Percentiles rank a stretch among this genome's conserved stretches.
Evolutionary conservation across 1,140 invertebrate species (phyloP).

Genomic region (Gonioctena quinquepunctata): DNA sequence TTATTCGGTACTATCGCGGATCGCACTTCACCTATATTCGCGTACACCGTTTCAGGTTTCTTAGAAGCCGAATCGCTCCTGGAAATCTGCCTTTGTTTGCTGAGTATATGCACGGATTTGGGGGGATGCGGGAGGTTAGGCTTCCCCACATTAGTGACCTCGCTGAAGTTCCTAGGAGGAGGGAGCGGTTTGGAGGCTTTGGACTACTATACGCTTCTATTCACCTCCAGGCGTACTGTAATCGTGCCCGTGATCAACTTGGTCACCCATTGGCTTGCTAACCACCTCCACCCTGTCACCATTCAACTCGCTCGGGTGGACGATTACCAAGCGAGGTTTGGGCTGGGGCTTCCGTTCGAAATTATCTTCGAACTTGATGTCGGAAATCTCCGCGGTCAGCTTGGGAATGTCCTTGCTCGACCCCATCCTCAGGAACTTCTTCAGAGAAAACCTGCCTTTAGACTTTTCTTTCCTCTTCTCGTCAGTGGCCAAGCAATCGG

Average conservation of each 20-base stretch:
- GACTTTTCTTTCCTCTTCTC: constrained; percentile 72
- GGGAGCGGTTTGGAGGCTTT: constrained; percentile 59
- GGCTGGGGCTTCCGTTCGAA: constrained; percentile 42
- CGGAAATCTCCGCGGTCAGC: constrained; percentile 38
- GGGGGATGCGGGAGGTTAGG: constrained; percentile 72
- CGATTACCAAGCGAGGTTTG: constrained; percentile 71
- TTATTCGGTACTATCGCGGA: constrained; percentile 75
- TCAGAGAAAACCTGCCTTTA: constrained; percentile 73
- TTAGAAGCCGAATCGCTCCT: constrained; percentile 38
- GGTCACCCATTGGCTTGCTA: constrained; percentile 52
- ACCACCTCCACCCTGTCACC: constrained; percentile 76
- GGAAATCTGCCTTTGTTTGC: constrained; percentile 62
- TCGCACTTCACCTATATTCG: constrained; percentile 79
- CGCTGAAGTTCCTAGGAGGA: constrained; percentile 62
- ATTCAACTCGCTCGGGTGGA: constrained; percentile 85
- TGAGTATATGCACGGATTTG: constrained; percentile 66
- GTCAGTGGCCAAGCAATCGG: constrained; percentile 67
- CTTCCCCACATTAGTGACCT: constrained; percentile 58
- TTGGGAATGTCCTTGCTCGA: constrained; percentile 69
- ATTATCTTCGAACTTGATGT: constrained; percentile 62
- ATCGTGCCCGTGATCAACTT: constrained; percentile 56
- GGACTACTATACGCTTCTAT: constrained; percentile 22
- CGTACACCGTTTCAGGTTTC: constrained; percentile 73
- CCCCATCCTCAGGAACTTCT: constrained; percentile 79
- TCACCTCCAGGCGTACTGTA: constrained; percentile 46